Evolutionary conservation across 2,797 vertebrate genomes (phyloP).

Genomic region (Pseudopleuronectes americanus): DNA sequence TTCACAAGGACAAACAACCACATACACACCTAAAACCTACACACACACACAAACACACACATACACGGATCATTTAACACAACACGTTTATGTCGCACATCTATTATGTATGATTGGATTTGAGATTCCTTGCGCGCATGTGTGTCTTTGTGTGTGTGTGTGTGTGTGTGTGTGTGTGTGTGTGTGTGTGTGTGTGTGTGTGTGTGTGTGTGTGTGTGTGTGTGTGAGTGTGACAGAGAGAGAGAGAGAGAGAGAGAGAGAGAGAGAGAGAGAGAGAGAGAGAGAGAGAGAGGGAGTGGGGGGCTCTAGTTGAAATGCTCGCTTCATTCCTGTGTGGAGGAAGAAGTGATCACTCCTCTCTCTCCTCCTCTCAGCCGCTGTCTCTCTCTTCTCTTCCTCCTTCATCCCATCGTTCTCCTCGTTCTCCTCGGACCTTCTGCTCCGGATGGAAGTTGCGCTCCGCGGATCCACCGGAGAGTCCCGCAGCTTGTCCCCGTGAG

Average conservation of each 20-base stretch:
- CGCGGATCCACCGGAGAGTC: slow-evolving; percentile 9
- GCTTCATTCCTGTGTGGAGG: slow-evolving; percentile 64
- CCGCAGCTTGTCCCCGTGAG: not conserved
- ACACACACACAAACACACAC: not conserved
- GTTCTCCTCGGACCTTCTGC: not conserved
- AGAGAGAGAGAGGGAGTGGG: slow-evolving; percentile 3
- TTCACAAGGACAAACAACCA: not conserved
- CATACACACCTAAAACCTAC: not conserved
- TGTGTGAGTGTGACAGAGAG: too few species aligned
- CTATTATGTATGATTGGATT: slow-evolving; percentile 37
- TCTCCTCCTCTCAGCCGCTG: too few species aligned
- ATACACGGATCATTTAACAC: slow-evolving; percentile 36
- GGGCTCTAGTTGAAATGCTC: slow-evolving; percentile 62
- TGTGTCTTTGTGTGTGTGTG: not conserved
- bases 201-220: not conserved
- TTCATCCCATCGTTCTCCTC: too few species aligned
- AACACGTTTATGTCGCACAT: slow-evolving; percentile 32
- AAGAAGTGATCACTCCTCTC: slow-evolving; percentile 38
- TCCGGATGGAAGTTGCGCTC: slow-evolving; percentile 36
- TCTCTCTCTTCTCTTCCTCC: too few species aligned
- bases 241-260: too few species aligned
- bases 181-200: too few species aligned
- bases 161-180: not conserved
- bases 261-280: not conserved
- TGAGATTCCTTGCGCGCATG: slow-evolving; percentile 19